Percentiles rank a stretch among this genome's conserved stretches.
phyloP scores from a whole-genome alignment of 2,888 invertebrate genomes.

The Leucozona laternaria region DNA sequence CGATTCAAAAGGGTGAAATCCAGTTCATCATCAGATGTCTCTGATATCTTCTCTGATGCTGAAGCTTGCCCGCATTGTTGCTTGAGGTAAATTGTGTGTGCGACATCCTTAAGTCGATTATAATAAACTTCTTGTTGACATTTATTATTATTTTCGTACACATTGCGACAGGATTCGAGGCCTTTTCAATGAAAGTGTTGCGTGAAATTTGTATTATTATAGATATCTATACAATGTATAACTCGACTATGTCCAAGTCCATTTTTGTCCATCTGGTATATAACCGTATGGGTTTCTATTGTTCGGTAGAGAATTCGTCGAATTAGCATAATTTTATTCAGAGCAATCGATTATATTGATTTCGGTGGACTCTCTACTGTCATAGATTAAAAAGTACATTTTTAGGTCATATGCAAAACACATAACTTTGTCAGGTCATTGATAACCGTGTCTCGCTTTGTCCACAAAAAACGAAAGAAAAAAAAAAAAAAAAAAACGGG shows the following conservation, averaged over 20 bases:
- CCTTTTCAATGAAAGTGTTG: constrained; percentile 30
- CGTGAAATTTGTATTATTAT: constrained; percentile 14
- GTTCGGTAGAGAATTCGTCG: neutral
- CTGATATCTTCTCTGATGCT: neutral
- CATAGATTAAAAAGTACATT: constrained; percentile 18
- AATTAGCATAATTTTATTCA: constrained; percentile 53
- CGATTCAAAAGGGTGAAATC: constrained; percentile 43
- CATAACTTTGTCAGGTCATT: neutral
- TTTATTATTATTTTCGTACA: constrained; percentile 56
- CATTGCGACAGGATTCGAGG: constrained; percentile 24
- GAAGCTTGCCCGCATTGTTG: neutral
- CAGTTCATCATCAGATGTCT: constrained; percentile 53
- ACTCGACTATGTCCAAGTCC: neutral
- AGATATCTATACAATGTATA: neutral
- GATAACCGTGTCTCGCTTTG: neutral
- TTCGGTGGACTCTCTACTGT: neutral
- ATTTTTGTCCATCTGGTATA: neutral
- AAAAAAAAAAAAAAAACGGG: neutral
- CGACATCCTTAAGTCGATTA: constrained; percentile 63
- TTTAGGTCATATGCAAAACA: constrained; percentile 65
- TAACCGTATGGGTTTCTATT: neutral
- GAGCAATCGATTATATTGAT: constrained; percentile 62
- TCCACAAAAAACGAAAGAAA: neutral
- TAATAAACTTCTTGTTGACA: constrained; percentile 69
- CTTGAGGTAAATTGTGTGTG: constrained; percentile 31